Evolutionary conservation across 2,888 invertebrate species (phyloP).

Genomic region (Teleiodes luculella): DNA sequence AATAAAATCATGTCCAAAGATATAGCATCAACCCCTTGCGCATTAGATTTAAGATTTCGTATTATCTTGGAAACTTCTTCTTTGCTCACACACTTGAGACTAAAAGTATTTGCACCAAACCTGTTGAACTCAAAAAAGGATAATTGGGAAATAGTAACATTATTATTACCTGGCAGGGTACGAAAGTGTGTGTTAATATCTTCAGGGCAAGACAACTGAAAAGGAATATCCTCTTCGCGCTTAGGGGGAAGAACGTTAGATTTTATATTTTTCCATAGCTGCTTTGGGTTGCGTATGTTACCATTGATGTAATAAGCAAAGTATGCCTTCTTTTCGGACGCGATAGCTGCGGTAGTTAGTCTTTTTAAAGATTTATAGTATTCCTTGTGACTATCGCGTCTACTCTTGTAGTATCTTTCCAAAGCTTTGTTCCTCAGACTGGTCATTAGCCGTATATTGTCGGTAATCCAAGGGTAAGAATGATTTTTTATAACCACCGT

Average conservation of each 20-base stretch:
- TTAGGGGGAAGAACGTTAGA: not conserved
- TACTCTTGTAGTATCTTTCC: not conserved
- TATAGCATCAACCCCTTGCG: conserved; percentile 16
- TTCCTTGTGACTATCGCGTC: not conserved
- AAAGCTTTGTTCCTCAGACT: not conserved
- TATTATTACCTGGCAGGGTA: not conserved
- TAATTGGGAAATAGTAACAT: not conserved
- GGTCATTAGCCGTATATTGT: not conserved
- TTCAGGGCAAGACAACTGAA: not conserved
- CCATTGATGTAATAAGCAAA: not conserved
- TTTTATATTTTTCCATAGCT: not conserved
- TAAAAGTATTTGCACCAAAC: not conserved
- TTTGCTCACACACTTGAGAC: not conserved
- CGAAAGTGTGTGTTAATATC: not conserved
- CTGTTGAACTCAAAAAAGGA: not conserved
- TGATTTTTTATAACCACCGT: too few species aligned
- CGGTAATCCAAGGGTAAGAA: not conserved
- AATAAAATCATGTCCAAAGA: conserved; percentile 19
- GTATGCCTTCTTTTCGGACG: too few species aligned
- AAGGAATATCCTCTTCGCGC: not conserved
- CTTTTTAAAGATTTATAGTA: not conserved
- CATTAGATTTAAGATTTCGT: conserved; percentile 15
- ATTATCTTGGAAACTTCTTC: not conserved
- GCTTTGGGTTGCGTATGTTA: not conserved
- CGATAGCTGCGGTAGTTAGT: too few species aligned